phyloP scores from a whole-genome alignment of 2,888 invertebrate genomes.

The Leucophora obtusa region DNA sequence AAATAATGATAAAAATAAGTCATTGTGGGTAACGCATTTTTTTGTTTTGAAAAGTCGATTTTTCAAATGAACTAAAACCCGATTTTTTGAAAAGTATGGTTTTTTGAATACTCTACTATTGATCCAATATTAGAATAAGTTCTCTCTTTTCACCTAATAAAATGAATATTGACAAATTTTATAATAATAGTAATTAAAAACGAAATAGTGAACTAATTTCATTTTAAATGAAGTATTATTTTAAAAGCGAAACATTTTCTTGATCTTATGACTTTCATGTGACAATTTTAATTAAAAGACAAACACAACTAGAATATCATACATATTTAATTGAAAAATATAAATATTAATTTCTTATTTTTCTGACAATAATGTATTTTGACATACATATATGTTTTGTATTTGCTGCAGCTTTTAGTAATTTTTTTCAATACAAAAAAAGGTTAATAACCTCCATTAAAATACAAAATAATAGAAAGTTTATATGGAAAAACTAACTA shows the following conservation, averaged over 20 bases:
- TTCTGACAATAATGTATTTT: background rate
- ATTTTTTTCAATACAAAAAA: background rate
- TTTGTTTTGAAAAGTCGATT: too few relatives aligned
- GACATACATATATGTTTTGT: background rate
- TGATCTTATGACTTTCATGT: constrained; percentile 29
- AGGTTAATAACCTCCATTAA: constrained; percentile 17
- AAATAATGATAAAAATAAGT: too few relatives aligned
- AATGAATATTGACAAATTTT: too few relatives aligned
- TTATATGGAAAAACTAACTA: background rate
- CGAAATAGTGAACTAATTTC: background rate
- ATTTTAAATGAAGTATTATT: background rate
- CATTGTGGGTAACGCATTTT: too few relatives aligned
- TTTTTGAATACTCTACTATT: too few relatives aligned
- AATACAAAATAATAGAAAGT: constrained; percentile 12
- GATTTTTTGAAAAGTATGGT: too few relatives aligned
- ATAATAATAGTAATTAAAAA: too few relatives aligned
- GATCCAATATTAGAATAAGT: too few relatives aligned
- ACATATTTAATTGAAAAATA: constrained; percentile 13
- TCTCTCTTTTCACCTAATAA: too few relatives aligned
- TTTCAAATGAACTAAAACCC: too few relatives aligned
- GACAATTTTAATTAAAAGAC: constrained; percentile 24
- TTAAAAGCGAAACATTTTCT: constrained; percentile 1
- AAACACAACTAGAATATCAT: background rate
- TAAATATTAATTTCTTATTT: constrained; percentile 9
- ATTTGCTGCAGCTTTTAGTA: constrained; percentile 1